Percentiles rank a stretch among this genome's conserved stretches.
These are phyloP conservation scores for Spinus pinus DNA, from an alignment of 2,797 vertebrate species.

Conservation along the genomic window DNA sequence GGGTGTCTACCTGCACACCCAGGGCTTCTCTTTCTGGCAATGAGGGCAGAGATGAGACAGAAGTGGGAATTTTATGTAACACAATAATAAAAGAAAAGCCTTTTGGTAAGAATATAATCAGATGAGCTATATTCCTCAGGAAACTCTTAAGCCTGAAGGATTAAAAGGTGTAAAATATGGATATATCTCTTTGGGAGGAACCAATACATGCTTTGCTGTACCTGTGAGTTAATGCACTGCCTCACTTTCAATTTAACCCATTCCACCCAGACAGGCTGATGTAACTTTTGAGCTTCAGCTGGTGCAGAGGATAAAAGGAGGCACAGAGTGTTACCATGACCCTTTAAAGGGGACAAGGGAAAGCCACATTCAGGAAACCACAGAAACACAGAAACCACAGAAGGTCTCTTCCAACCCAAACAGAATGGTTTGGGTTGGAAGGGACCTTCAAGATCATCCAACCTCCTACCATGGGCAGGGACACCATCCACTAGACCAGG, in stretches of 20 bases:
- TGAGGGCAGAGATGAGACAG: background rate
- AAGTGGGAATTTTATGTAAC: background rate
- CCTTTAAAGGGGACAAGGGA: background rate
- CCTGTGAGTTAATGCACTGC: background rate
- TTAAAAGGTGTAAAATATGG: background rate
- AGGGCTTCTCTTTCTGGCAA: background rate
- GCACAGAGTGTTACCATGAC: rapidly evolving
- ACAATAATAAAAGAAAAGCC: background rate
- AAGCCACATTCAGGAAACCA: background rate
- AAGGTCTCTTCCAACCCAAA: too few species aligned
- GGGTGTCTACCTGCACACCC: background rate
- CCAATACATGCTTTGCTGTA: background rate
- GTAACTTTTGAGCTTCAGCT: background rate
- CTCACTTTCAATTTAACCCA: background rate
- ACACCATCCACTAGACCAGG: rapidly evolving
- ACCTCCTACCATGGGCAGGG: background rate
- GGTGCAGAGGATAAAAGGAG: background rate
- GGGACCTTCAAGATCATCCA: background rate
- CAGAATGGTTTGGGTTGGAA: background rate
- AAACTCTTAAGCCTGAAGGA: background rate
- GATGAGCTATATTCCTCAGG: background rate
- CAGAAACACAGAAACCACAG: background rate
- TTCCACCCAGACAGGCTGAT: background rate
- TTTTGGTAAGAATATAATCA: background rate
- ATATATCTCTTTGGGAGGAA: background rate